A percentile compares a stretch with the other conserved stretches of the same genome.
These are phyloP conservation scores for Daktulosphaira vitifoliae DNA, from an alignment of 1,140 invertebrate genomes.

Conservation along the genomic window DNA sequence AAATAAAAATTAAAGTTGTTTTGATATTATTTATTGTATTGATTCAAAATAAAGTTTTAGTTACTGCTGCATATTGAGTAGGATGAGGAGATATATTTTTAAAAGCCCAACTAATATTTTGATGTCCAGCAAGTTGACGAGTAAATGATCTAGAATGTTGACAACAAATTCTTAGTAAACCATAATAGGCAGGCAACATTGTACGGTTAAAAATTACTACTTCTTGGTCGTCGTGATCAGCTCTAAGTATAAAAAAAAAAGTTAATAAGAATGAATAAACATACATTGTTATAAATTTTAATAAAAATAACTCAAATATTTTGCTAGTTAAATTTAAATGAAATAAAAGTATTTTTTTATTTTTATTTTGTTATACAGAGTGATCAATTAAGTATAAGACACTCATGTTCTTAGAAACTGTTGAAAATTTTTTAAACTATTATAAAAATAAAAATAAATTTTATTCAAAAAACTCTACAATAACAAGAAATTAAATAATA, in stretches of 20 bases:
- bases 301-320: no score
- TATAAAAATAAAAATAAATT: no score
- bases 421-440: no score
- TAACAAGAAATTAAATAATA: no score
- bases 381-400: no score
- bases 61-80: conserved; percentile 75
- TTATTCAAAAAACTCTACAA: no score
- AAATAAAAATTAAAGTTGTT: conserved; percentile 8
- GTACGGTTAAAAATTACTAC: conserved; percentile 85
- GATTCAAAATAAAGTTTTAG: no score
- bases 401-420: no score
- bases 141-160: conserved; percentile 76
- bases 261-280: neutral
- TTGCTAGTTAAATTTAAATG: no score
- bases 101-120: conserved; percentile 93
- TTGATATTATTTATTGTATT: neutral
- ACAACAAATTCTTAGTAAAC: conserved; percentile 78
- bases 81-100: conserved; percentile 91
- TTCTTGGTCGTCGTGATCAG: conserved; percentile 91
- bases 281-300: neutral
- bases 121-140: conserved; percentile 75
- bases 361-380: no score
- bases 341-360: no score
- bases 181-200: conserved; percentile 92
- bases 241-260: conserved; percentile 48